Base-by-base conservation (phyloP, 2,888 invertebrate species). In the Lycia hirtaria region DNA sequence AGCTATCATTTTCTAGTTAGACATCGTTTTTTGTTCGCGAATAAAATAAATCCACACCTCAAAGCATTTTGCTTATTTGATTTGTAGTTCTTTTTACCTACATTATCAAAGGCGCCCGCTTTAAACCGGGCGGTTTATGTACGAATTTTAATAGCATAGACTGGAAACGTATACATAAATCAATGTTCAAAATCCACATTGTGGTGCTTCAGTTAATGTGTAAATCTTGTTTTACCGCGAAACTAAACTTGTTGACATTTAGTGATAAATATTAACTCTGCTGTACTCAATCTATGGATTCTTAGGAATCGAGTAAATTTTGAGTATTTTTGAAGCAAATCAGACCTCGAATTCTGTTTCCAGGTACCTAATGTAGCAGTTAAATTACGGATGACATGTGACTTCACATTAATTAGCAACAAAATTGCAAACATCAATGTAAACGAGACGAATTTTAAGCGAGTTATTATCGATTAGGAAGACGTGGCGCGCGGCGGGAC, bases 401-500 rank as follows among this genome's bases (percentile, higher is more conserved):
- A n/a, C n/a, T n/a, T n/a, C n/a, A n/a, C n/a, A n/a, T n/a, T n/a
- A 19, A 4, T 10, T 10, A n/a, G 2, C 38, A 54, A 35, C 22
- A 1, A 45, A 43, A 47, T 55, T 14, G 35, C 50, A 24, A 50
- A 51, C 62, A 53, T 70, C 58, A 64, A 65, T 69, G 62, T 47
- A 54, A 54, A 47, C 17, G 40, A 51, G 50, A 48, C 7, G 33
- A 52, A 51, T 47, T 50, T 43, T n/a, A 50, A 44, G 30, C 20
- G 35, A 49, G 24, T 48, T 28, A 44, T 53, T 66, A 66, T 66
- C 58, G 66, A 65, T 67, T 5, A 19, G 50, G 26, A 26, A 22
- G 33, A 43, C 33, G 24, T 33, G 45, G 50, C 56, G 69, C 71
- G 67, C 66, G 75, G 68, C 74, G 71, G 62, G 62, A 69, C 68